Evolutionary conservation across 2,113 vertebrate genomes (phyloP).

Genomic region (Phaethornis superciliosus): DNA sequence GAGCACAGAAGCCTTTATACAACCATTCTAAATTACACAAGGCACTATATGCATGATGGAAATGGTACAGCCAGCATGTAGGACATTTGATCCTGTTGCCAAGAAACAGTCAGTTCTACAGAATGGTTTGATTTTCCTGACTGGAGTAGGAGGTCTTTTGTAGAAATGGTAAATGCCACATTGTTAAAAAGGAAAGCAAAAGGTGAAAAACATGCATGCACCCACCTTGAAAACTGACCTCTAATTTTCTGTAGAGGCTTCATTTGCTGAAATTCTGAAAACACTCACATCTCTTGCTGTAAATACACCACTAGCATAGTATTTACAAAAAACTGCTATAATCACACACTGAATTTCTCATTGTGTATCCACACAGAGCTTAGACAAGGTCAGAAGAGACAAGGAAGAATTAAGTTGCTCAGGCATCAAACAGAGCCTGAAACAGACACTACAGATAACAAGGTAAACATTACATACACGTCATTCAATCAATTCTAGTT

Average conservation of each 20-base stretch:
- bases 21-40: neutral
- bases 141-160: neutral
- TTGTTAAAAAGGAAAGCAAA: neutral
- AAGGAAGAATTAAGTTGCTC: neutral
- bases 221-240: neutral
- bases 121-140: neutral
- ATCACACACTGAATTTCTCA: neutral
- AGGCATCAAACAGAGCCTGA: neutral
- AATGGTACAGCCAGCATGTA: fast-evolving
- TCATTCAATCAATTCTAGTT: neutral
- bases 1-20: neutral
- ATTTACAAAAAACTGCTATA: neutral
- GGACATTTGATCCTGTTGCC: neutral
- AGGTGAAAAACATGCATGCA: neutral
- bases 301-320: neutral
- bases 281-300: neutral
- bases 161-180: neutral
- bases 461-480: neutral
- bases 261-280: neutral
- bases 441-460: neutral
- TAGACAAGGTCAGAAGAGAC: neutral
- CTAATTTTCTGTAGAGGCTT: neutral
- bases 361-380: neutral
- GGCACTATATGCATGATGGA: neutral
- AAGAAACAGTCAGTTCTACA: neutral